These are phyloP conservation scores for Formica exsecta DNA, from an alignment of 1,140 invertebrate genomes.

Conservation along the genomic window DNA sequence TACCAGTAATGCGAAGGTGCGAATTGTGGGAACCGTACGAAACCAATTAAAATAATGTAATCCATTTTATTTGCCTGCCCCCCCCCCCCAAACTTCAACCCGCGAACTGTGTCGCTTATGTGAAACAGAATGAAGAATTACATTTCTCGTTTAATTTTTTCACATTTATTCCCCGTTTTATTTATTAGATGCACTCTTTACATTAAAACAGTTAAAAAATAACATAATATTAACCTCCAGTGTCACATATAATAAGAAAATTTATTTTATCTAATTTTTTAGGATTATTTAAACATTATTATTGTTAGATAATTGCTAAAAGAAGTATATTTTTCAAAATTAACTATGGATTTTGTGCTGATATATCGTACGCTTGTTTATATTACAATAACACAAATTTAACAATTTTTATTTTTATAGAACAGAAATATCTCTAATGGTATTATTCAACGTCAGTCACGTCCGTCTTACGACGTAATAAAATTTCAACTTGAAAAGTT, in stretches of 20 bases:
- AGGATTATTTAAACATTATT: constrained; percentile 17
- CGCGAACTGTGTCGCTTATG: neutral
- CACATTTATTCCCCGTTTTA: neutral
- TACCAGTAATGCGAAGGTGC: constrained; percentile 35
- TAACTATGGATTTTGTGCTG: neutral
- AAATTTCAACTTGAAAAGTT: constrained; percentile 27
- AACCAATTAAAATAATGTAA: constrained; percentile 64
- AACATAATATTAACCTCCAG: neutral
- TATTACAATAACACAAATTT: neutral
- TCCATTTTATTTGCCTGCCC: constrained; percentile 19
- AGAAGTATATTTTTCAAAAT: constrained; percentile 3
- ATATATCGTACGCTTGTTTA: neutral
- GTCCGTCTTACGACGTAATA: neutral
- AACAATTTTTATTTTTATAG: constrained; percentile 3
- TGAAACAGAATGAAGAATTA: constrained; percentile 9
- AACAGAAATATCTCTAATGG: neutral
- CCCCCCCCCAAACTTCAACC: too few species aligned
- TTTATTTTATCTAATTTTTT: too few species aligned
- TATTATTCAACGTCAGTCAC: constrained; percentile 19
- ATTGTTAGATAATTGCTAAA: neutral
- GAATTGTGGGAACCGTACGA: constrained; percentile 42
- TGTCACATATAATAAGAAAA: neutral
- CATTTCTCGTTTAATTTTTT: constrained; percentile 1
- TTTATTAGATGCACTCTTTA: constrained; percentile 12
- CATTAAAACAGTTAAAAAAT: neutral